phyloP scores from a whole-genome alignment of 2,888 invertebrate species.

The Julus scandinavius region DNA sequence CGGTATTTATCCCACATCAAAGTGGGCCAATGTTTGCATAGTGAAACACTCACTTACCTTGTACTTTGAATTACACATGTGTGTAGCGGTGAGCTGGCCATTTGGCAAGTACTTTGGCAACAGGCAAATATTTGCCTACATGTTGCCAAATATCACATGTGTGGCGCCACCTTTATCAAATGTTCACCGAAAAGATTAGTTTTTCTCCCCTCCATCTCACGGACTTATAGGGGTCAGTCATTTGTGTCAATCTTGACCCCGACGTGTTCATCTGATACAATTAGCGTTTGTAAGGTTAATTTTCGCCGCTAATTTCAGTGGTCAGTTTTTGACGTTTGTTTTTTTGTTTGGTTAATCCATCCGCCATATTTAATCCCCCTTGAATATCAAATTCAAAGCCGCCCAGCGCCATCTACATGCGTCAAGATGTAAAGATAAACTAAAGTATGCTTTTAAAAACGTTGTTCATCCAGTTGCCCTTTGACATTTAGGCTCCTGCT shows the following conservation, averaged over 20 bases:
- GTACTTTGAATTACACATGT: no score
- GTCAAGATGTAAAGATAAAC: not conserved
- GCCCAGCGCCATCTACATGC: not conserved
- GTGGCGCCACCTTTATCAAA: no score
- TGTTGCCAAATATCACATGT: no score
- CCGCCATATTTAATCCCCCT: slow-evolving; percentile 19
- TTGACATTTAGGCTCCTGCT: not conserved
- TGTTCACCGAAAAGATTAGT: slow-evolving; percentile 15
- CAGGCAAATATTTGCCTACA: no score
- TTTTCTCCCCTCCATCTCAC: not conserved
- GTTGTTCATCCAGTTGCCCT: not conserved
- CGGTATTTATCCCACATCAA: no score
- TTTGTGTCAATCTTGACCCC: not conserved
- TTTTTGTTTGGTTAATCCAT: not conserved
- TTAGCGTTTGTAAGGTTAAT: not conserved
- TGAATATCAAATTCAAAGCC: not conserved
- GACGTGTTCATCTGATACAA: not conserved
- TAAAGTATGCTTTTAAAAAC: not conserved
- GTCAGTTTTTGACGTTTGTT: not conserved
- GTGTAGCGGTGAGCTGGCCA: no score
- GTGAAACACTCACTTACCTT: no score
- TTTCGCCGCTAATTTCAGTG: not conserved
- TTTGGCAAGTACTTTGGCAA: no score
- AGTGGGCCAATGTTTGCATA: no score
- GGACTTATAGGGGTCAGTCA: slow-evolving; percentile 15